Percentiles rank a stretch among this genome's conserved stretches.
These are phyloP conservation scores for Pongo abelii DNA, from an alignment of 2,113 vertebrate species.

Conservation along the genomic window DNA sequence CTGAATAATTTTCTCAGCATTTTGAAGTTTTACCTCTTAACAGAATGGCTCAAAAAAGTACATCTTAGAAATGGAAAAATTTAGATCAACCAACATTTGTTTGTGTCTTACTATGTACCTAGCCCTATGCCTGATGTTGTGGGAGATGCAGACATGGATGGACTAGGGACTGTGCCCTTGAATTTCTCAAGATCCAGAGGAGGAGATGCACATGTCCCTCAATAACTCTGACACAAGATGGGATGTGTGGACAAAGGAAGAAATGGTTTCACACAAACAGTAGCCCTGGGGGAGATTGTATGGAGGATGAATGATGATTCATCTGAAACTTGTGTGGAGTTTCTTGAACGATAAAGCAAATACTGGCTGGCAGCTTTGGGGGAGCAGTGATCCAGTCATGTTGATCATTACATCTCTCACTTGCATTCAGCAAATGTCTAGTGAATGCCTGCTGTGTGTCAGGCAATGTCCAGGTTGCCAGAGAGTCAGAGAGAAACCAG, in stretches of 20 bases:
- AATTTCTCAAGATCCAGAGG: background rate
- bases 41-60: background rate
- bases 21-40: background rate
- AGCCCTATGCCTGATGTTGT: background rate
- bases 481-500: background rate
- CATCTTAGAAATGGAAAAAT: background rate
- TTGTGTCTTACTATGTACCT: background rate
- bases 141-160: background rate
- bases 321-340: background rate
- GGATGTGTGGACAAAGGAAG: background rate
- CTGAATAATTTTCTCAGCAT: background rate
- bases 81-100: background rate
- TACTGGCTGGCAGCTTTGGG: background rate
- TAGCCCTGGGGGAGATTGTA: background rate
- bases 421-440: background rate
- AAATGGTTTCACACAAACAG: background rate
- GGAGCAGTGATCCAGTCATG: background rate
- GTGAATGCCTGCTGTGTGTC: background rate
- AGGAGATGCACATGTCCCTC: background rate
- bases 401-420: fast-evolving
- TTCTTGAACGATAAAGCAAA: background rate
- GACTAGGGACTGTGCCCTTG: background rate
- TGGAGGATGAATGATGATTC: background rate
- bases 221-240: background rate
- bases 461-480: background rate